Evolutionary conservation across 2,888 invertebrate genomes (phyloP).

Genomic region (Eilema sororculum): DNA sequence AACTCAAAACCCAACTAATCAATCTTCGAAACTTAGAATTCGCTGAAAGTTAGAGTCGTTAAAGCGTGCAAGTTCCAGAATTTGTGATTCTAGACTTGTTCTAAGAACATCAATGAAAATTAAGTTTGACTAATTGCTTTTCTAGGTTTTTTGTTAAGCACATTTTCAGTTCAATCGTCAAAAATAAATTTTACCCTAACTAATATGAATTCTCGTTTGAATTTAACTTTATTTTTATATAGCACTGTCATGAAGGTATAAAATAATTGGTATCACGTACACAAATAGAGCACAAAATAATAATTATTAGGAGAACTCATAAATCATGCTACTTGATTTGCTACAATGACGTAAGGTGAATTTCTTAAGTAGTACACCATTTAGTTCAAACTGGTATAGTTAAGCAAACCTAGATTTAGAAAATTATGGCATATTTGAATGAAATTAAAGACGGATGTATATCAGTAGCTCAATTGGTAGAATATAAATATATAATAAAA

Average conservation of each 20-base stretch:
- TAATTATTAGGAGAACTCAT: too few species aligned
- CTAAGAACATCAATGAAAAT: constrained; percentile 31
- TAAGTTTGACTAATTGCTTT: constrained; percentile 32
- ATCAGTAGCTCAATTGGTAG: too few species aligned
- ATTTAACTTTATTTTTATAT: too few species aligned
- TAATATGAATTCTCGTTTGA: background rate
- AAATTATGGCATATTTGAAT: too few species aligned
- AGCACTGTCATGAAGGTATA: too few species aligned
- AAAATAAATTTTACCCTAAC: background rate
- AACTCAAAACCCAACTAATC: constrained; percentile 35
- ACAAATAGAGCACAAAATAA: too few species aligned
- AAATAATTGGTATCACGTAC: too few species aligned
- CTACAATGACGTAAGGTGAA: background rate
- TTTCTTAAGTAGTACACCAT: background rate
- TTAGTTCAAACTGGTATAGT: background rate
- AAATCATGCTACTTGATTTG: background rate
- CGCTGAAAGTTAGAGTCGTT: constrained; percentile 38
- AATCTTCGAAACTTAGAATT: constrained; percentile 40
- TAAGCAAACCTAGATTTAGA: too few species aligned
- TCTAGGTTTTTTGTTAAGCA: background rate
- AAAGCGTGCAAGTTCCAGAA: constrained; percentile 38
- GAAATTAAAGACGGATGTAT: too few species aligned
- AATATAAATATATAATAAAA: too few species aligned
- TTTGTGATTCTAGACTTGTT: constrained; percentile 37
- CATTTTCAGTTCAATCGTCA: background rate